These are phyloP conservation scores for Biston stratarius DNA, from an alignment of 2,888 invertebrate species.

Conservation along the genomic window DNA sequence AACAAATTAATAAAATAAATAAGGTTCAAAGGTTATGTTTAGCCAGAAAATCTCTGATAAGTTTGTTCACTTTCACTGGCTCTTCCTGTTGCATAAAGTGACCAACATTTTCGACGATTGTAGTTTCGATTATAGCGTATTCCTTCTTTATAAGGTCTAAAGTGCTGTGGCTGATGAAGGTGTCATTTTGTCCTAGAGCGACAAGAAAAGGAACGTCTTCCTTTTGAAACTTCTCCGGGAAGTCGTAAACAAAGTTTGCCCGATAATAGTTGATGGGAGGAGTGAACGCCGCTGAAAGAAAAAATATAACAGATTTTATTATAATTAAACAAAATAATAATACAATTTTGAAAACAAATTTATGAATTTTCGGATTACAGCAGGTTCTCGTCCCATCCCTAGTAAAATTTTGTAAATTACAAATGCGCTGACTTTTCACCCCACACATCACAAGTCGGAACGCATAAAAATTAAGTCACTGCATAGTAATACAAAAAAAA, in stretches of 20 bases:
- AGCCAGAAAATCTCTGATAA: slow-evolving; percentile 78
- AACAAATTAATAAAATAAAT: not conserved
- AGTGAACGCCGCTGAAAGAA: slow-evolving; percentile 80
- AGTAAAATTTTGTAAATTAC: no score
- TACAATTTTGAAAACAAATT: no score
- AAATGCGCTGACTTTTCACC: no score
- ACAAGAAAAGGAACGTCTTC: slow-evolving; percentile 76
- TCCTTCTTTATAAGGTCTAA: slow-evolving; percentile 69
- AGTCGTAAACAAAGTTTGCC: slow-evolving; percentile 67
- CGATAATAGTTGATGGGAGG: slow-evolving; percentile 87
- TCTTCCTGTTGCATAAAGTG: slow-evolving; percentile 87
- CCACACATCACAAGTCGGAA: no score
- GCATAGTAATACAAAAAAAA: no score
- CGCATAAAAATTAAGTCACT: no score
- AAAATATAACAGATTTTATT: slow-evolving; percentile 11
- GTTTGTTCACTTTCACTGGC: slow-evolving; percentile 80
- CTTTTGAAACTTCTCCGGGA: slow-evolving; percentile 57
- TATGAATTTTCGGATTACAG: no score
- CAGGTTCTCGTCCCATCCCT: no score
- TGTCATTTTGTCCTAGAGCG: slow-evolving; percentile 77
- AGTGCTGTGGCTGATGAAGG: slow-evolving; percentile 59
- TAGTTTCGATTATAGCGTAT: slow-evolving; percentile 74
- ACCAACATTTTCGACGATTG: slow-evolving; percentile 72
- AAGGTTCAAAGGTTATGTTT: slow-evolving; percentile 67
- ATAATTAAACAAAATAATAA: no score